Base-by-base conservation (phyloP, 23 tunicate species). In the Ascidia mentula region DNA sequence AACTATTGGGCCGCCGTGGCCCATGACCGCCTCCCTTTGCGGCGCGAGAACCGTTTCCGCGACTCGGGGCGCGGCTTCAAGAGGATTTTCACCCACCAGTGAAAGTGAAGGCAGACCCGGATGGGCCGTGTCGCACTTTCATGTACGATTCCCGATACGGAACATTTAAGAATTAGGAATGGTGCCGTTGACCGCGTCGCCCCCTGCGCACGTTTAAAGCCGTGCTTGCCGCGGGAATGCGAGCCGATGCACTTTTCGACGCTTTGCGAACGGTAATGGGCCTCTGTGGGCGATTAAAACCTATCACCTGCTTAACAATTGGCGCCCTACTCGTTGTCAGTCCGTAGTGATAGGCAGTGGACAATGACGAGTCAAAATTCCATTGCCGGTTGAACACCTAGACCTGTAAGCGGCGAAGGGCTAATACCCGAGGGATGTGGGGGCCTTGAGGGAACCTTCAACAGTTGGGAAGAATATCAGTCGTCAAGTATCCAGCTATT, bases 21-120 rank as follows among this genome's bases (percentile, higher is more conserved):
- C 65, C 65, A 53, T 53, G 65, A 53, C 65, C 12, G 13, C 28
- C 1, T 6, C 65, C 65, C 24, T 53, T 53, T 28, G 24, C 65
- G 65, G 65, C 65, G 24, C 65, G 65, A 53, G 65, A 3, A 53
- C 65, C 65, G 65, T 53, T 53, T 53, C 65, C 65, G 65, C 24
- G 13, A n/a, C 65, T 6, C 24, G 13, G 65, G 65, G 65, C 13
- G 65, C 22, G 65, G 65, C 65, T 53, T 20, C 22, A 28, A 20
- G 24, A 3, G 65, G 65, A 53, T 53, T 53, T 53, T 53, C 65
- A 53, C 24, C 65, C 65, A 53, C 65, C 65, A 9, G 65, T 53
- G 65, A 53, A 9, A 53, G 12, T 53, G 65, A 53, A 53, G 12
- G 13, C 28, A 26, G 24, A 53, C 13, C 65, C 65, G 65, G 65